Evolutionary conservation across 1,140 invertebrate genomes (phyloP), one percentile per base, ranked within the genome.

Genomic region (Rhyacophila brunnea): DNA sequence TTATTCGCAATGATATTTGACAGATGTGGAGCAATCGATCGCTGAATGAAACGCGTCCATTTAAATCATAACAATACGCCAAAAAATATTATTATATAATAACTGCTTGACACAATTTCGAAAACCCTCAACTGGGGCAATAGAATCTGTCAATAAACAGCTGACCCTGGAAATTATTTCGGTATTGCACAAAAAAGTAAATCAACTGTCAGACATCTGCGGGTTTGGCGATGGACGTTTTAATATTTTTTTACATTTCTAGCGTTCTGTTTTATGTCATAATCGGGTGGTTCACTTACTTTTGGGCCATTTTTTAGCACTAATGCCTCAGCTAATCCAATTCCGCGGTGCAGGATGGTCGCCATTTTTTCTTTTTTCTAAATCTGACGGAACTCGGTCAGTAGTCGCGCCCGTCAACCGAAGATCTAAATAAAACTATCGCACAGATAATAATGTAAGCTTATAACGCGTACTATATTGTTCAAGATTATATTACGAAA

Each of bases 321-420:
- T 42, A 85, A 68, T 71, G 75, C 81, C 75, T 87, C 85, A 58
- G 82, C 81, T 70, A 87, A 72, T 72, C 76, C 75, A 70, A 85
- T 68, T 65, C 81, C 79, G 70, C 85, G 81, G 69, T 82, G 81
- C 70, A 87, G 80, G 76, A 88, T 81, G 68, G 81, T 85, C 74
- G 85, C 85, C 85, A 87, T 87, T 80, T 83, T 85, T 73, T 63
- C 18, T 40, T 52, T 17, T 36, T 40, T 6, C 5, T 13, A 40
- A 45, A 42, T 18, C 44, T 54, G 42, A 45, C 42, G 23, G 44
- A 54, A 15, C 48, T 69, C 60, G 58, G 74, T 28, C 23, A 28
- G 23, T 28, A 28, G 23, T 3, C 23, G 9, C 23, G 9, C 23
- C 23, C 23, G 23, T 28, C 23, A 28, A 28, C 74, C 58, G 69